Percentiles rank a stretch among this genome's conserved stretches.
Conservation (phyloP, 2,797 vertebrate species). For the Mionectes olivaceus region DNA sequence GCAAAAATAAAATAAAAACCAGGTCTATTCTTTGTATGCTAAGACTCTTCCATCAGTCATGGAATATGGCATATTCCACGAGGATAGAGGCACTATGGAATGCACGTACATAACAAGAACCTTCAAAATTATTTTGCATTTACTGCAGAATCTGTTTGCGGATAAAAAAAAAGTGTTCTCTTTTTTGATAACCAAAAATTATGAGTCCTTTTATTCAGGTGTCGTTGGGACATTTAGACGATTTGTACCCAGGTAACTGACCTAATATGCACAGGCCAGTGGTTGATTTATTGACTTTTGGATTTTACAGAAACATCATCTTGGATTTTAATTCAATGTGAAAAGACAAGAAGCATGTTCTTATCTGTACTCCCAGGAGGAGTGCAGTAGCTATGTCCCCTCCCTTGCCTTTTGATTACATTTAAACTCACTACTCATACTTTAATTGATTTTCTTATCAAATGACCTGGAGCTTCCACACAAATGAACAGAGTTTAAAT, state of each 20-base stretch:
- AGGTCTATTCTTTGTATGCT: neutral
- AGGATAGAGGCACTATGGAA: neutral
- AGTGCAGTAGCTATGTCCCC: neutral
- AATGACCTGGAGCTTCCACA: slow-evolving; percentile 11
- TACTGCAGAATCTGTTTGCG: neutral
- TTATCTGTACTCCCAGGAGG: neutral
- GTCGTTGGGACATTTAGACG: neutral
- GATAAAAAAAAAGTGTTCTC: neutral
- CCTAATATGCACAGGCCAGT: neutral
- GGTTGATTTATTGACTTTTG: neutral
- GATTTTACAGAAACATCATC: neutral
- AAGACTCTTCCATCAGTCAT: neutral
- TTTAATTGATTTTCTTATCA: slow-evolving; percentile 64
- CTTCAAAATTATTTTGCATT: neutral
- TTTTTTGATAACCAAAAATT: neutral
- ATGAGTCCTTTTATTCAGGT: neutral
- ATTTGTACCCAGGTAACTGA: neutral
- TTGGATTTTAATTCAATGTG: slow-evolving; percentile 16
- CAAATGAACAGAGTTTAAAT: neutral
- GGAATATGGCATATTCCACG: too few species aligned
- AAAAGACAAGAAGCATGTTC: neutral
- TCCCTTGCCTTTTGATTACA: slow-evolving; percentile 3
- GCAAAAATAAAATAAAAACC: neutral
- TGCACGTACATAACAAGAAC: neutral
- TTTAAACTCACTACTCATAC: neutral